Evolutionary conservation across 2,113 vertebrate genomes (phyloP).

Genomic region (Nibea albiflora): DNA sequence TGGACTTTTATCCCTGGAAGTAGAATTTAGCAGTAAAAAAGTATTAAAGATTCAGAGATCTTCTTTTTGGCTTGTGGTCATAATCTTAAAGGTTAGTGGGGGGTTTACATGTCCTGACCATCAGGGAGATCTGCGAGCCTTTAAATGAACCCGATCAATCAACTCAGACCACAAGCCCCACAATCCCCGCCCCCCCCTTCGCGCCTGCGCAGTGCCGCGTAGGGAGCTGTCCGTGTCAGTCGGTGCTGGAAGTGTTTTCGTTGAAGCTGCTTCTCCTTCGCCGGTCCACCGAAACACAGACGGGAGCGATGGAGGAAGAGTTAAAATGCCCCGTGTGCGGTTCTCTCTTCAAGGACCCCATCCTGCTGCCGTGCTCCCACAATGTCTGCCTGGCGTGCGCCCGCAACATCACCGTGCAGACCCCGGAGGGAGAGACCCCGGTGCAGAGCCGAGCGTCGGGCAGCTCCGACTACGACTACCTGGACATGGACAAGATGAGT

Average conservation of each 20-base stretch:
- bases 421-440: slow-evolving; percentile 90
- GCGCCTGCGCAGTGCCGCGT: slow-evolving; percentile 69
- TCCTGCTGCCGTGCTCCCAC: slow-evolving; percentile 94
- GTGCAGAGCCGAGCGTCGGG: slow-evolving; percentile 85
- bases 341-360: slow-evolving; percentile 91
- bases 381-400: slow-evolving; percentile 95
- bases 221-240: slow-evolving; percentile 82
- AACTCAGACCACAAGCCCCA: slow-evolving; percentile 43
- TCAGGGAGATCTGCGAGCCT: too few species aligned
- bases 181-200: slow-evolving; percentile 32
- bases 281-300: slow-evolving; percentile 32
- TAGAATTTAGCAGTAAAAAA: too few species aligned
- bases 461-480: slow-evolving; percentile 86
- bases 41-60: too few species aligned
- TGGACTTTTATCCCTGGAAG: too few species aligned
- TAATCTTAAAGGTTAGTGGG: too few species aligned
- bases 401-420: slow-evolving; percentile 94
- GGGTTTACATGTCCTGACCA: too few species aligned
- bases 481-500: slow-evolving; percentile 94
- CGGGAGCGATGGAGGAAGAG: slow-evolving; percentile 93
- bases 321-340: slow-evolving; percentile 97
- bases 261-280: slow-evolving; percentile 46
- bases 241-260: slow-evolving; percentile 76
- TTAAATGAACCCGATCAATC: slow-evolving; percentile 42
- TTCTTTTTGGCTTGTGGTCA: too few species aligned